Evolutionary conservation across 1,140 invertebrate species (phyloP), one percentile per base, ranked within the genome.

Genomic region (Pectinophora gossypiella): DNA sequence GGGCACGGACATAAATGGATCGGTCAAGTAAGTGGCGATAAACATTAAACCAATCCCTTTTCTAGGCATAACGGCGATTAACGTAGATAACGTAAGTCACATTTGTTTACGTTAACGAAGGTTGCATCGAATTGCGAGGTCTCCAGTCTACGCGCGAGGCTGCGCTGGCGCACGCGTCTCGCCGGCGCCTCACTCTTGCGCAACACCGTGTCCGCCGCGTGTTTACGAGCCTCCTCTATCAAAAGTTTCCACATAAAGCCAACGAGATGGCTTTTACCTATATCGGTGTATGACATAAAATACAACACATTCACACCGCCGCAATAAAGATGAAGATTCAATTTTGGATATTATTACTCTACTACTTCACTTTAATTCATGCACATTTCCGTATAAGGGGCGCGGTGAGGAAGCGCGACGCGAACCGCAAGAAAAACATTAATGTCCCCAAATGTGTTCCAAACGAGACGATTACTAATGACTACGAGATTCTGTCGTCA

Each of bases 391-490:
- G 63, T 68, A 64, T 69, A 65, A 72, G 66, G 68, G 69, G 69
- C 59, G 51, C 59, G 44, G 71, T 67, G 54, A 75, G 69, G 59
- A 81, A 78, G 68, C 73, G 76, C 48, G 71, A 79, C 55, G 72
- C 69, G 53, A 58, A 66, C 61, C 72, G 67, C 59, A 86, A 76
- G 69, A 84, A 80, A 80, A 74, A 75, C 66, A 73, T 64, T 70
- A 83, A 83, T 56, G 64, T 51, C 58, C 58, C 71, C 68, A 84
- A 84, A 81, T 86, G 83, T 76, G 64, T 79, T 81, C 77, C 77
- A 69, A 86, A 86, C 64, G 83, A 83, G 71, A 86, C 80, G 63
- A 75, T 86, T 76, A 84, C 78, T 76, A 86, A 86, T 73, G 83
- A 86, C 76, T 86, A 84, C 65, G 83, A 84, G 76, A 81, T 84